These are phyloP conservation scores for Diacarnus erythraeanus DNA, from an alignment of 37 sponge, comb jelly and placozoan genomes.

Conservation along the genomic window DNA sequence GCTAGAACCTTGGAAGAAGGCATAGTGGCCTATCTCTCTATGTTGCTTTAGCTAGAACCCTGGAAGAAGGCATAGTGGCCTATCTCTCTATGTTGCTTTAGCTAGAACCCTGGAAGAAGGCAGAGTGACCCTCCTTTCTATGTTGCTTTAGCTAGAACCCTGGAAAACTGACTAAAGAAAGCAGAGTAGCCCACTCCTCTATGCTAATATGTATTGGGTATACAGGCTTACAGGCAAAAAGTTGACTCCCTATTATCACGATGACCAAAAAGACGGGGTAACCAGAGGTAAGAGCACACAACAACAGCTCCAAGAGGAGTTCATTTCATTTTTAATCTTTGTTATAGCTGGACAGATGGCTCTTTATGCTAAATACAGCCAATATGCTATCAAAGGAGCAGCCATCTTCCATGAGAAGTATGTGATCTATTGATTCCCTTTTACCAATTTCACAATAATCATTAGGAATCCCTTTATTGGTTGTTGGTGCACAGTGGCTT, in stretches of 20 bases:
- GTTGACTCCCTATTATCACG: constrained; percentile 54
- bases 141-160: too few relatives aligned
- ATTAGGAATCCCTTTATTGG: background rate
- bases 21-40: too few relatives aligned
- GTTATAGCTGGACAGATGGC: constrained; percentile 75
- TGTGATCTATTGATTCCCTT: constrained; percentile 1
- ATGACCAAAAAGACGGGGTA: constrained; percentile 49
- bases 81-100: too few relatives aligned
- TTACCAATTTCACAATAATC: background rate
- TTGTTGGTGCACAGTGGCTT: background rate
- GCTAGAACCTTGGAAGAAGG: too few relatives aligned
- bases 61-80: too few relatives aligned
- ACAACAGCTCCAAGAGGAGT: background rate
- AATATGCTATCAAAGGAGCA: constrained; percentile 51
- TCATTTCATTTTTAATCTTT: background rate
- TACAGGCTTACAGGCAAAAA: constrained; percentile 33
- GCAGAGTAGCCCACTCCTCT: too few relatives aligned
- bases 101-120: too few relatives aligned
- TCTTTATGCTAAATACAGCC: constrained; percentile 51
- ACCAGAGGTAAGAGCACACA: constrained; percentile 36
- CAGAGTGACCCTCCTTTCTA: too few relatives aligned
- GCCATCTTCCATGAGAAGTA: constrained; percentile 53
- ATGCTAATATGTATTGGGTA: background rate
- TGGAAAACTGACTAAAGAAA: too few relatives aligned
- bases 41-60: too few relatives aligned